Base-by-base conservation (phyloP, 1,140 invertebrate species). In the Zaprionus ghesquierei region DNA sequence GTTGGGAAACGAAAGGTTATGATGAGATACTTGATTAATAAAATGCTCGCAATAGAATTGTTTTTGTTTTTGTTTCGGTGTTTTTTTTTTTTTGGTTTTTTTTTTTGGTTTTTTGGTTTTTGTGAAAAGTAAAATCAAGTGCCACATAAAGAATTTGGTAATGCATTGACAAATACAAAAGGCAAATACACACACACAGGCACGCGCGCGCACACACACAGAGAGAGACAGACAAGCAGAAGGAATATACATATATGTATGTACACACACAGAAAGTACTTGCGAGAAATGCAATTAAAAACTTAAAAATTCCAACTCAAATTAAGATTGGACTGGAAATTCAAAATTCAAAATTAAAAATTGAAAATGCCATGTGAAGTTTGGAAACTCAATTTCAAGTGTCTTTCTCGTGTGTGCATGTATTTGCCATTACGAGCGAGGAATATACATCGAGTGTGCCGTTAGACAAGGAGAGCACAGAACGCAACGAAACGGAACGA, bases 11-110 rank as follows among this genome's bases (percentile, higher is more conserved):
- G 79, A 86, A 86, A 86, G 73, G 81, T 81, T 81, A 79, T 79
- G 79, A 86, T 85, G 81, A 86, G 70, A 85, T 85, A 75, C 38
- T 86, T 78, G 81, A 85, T 85, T 85, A 85, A 85, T 85, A 81
- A 86, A 69, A 85, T 85, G 78, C 63, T 77, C 68, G 72, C 44
- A 86, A 76, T 70, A 78, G 29, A 71, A 71, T 72, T 59, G 29
- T 62, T n/a, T n/a, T n/a, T 60, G 13, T 75, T 51, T 2, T 69
- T 69, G 10, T 54, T 69, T 49, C 20, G 38, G 44, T 58, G 51
- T 55, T 31, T 29, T 38, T 55, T 60, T 63, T 61, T 68, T 56
- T 60, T 63, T 59, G 27, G 33, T 63, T 41, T 71, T 68, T 72
- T 60, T 22, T 62, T 60, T 75, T 55, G 25, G 33, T 62, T 38